phyloP scores from a whole-genome alignment of 2,888 invertebrate species.

The Trichogramma dendrolimi region DNA sequence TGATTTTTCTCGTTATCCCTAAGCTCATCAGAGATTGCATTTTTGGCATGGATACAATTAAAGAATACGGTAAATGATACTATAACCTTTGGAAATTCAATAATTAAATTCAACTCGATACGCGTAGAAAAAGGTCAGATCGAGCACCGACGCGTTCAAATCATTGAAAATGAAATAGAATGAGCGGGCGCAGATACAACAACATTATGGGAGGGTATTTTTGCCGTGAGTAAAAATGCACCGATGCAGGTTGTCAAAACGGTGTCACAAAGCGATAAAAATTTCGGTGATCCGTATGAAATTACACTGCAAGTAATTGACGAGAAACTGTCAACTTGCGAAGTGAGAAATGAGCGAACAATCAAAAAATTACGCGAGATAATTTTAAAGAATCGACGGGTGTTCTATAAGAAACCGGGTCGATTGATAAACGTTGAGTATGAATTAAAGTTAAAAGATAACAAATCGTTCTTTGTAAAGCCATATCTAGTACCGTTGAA shows the following conservation, averaged over 20 bases:
- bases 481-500: constrained; percentile 6
- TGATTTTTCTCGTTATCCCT: background rate
- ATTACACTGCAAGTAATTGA: background rate
- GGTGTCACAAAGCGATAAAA: background rate
- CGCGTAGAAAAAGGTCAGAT: too few species aligned
- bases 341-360: background rate
- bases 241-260: too few species aligned
- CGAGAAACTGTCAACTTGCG: background rate
- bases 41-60: background rate
- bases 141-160: too few species aligned
- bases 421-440: too few species aligned
- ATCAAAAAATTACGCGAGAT: background rate
- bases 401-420: background rate
- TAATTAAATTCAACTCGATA: background rate
- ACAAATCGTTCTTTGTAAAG: background rate
- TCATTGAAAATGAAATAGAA: too few species aligned
- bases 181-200: too few species aligned
- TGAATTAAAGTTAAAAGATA: background rate
- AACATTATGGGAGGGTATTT: too few species aligned
- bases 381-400: background rate
- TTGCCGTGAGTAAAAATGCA: too few species aligned
- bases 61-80: background rate
- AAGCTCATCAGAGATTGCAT: background rate
- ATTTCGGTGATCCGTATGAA: background rate
- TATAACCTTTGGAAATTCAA: background rate